A percentile compares a stretch with the other conserved stretches of the same genome.
Evolutionary conservation across 2,113 vertebrate species (phyloP).

Genomic region (Callaeas wilsoni): DNA sequence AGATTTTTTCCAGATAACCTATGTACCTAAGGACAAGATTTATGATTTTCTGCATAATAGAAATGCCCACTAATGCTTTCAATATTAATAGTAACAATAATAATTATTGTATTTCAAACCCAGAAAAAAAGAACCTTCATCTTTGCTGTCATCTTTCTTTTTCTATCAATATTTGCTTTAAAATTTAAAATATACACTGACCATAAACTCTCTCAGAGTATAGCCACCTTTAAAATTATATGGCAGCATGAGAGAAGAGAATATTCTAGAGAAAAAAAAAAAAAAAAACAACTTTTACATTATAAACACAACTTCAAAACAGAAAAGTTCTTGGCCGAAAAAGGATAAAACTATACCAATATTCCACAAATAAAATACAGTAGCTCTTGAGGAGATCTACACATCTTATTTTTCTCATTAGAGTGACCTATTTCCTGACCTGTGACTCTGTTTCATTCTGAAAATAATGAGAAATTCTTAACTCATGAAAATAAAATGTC

Average conservation of each 20-base stretch:
- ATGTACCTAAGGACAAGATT: background rate
- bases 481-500: background rate
- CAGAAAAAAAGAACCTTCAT: background rate
- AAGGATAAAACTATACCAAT: background rate
- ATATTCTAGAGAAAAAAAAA: background rate
- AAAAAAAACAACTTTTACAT: background rate
- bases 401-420: background rate
- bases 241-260: background rate
- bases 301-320: background rate
- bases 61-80: background rate
- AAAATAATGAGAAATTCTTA: background rate
- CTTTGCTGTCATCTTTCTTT: background rate
- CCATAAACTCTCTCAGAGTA: background rate
- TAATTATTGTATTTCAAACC: background rate
- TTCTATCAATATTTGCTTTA: background rate
- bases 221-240: background rate
- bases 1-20: background rate
- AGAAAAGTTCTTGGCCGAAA: background rate
- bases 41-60: background rate
- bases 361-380: background rate
- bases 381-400: background rate
- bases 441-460: background rate
- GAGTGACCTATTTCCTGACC: background rate
- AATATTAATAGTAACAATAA: background rate
- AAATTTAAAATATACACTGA: background rate